Percentiles rank a stretch among this genome's conserved stretches.
phyloP scores from a whole-genome alignment of 2,797 vertebrate species.

The Eleutherodactylus coqui region DNA sequence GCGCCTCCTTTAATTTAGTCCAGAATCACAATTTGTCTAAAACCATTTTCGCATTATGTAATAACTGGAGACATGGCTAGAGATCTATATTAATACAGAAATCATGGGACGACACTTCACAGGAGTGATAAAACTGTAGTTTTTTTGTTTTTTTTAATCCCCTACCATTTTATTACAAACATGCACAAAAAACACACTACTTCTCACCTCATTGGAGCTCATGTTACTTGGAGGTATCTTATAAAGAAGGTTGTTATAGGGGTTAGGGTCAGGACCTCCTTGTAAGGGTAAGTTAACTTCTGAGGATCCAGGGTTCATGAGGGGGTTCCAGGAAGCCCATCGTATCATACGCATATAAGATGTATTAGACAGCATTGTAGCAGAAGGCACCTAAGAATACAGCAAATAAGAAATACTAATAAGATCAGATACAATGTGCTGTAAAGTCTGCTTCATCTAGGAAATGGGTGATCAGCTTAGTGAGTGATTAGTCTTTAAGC shows the following conservation, averaged over 20 bases:
- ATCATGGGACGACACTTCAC: no score
- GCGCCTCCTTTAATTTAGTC: no score
- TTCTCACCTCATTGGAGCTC: slow-evolving; percentile 75
- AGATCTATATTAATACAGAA: no score
- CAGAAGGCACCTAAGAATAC: slow-evolving; percentile 73
- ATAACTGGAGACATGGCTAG: no score
- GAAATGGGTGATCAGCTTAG: no score
- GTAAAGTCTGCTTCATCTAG: no score
- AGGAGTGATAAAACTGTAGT: no score
- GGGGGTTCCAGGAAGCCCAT: slow-evolving; percentile 88
- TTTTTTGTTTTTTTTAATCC: no score
- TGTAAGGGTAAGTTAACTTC: slow-evolving; percentile 80
- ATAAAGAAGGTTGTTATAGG: slow-evolving; percentile 84
- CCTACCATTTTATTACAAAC: no score
- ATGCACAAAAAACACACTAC: neutral
- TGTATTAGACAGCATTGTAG: slow-evolving; percentile 67
- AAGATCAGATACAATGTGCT: neutral
- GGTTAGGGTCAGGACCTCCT: slow-evolving; percentile 80
- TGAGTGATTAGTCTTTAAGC: no score
- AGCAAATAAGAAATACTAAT: neutral
- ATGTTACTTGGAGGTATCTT: slow-evolving; percentile 67
- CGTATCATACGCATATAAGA: slow-evolving; percentile 85
- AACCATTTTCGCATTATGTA: no score
- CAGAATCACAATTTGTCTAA: no score
- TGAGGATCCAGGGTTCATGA: slow-evolving; percentile 60